These are phyloP conservation scores for Cenopis cana DNA, from an alignment of 2,888 invertebrate species.

Conservation along the genomic window DNA sequence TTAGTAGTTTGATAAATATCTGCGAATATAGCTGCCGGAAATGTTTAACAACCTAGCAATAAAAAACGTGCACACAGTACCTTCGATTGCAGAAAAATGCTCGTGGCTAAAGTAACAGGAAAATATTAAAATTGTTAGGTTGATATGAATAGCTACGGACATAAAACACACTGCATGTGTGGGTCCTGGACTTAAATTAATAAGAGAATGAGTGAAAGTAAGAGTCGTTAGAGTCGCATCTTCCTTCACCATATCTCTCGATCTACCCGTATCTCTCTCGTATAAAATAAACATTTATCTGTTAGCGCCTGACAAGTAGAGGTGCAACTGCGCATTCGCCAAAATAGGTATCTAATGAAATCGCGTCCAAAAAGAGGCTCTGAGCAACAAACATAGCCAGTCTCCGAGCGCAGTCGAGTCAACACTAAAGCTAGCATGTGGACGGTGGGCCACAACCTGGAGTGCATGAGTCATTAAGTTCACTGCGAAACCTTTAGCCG, in stretches of 20 bases:
- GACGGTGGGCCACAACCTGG: conserved; percentile 23
- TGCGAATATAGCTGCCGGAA: conserved; percentile 32
- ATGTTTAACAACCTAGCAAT: conserved; percentile 16
- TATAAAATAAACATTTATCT: too few species aligned
- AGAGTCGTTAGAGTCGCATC: background rate
- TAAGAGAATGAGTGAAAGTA: background rate
- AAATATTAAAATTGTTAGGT: background rate
- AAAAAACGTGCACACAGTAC: conserved; percentile 15
- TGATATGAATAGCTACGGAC: background rate
- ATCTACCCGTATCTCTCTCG: too few species aligned
- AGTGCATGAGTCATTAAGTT: conserved; percentile 39
- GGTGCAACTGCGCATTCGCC: background rate
- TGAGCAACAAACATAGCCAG: background rate
- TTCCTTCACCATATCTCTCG: background rate
- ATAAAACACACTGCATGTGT: background rate
- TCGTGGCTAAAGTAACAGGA: conserved; percentile 18
- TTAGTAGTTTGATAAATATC: conserved; percentile 22
- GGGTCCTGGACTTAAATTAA: background rate
- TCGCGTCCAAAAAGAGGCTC: too few species aligned
- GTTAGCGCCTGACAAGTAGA: background rate
- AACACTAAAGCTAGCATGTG: conserved; percentile 10
- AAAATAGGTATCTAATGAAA: too few species aligned
- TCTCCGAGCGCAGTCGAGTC: background rate
- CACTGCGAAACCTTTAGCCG: conserved; percentile 40
- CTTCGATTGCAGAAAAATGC: background rate